Evolutionary conservation across 2,888 invertebrate species (phyloP), one percentile per base, ranked within the genome.

Genomic region (Phortica okadai): DNA sequence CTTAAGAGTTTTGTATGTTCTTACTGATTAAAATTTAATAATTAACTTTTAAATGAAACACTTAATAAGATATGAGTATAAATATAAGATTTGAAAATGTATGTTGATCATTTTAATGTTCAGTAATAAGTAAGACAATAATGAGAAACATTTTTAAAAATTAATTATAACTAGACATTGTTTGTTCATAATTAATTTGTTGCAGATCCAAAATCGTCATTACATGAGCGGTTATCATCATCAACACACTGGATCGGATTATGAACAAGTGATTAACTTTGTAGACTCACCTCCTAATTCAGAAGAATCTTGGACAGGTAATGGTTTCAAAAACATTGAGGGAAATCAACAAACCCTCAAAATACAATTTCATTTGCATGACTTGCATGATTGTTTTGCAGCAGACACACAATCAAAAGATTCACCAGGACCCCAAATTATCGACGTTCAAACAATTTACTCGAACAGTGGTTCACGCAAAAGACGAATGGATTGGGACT

Each of bases 401-500:
- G 76, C 79, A 86, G 90, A 90, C 87, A 87, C 83, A 76, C 89
- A 88, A 77, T 90, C 90, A 58, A 90, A 90, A 83, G 89, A 85
- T 73, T 88, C 90, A 69, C 88, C 89, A 76, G 90, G 91, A 81
- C 90, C 91, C 25, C 90, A 90, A 76, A 91, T 91, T 62, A 89
- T 91, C 76, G 91, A 91, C 87, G 91, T 91, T 54, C 90, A 91
- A 81, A 91, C 91, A 50, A 89, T 91, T 82, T 91, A 89, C 80
- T 83, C 89, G 69, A 85, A 86, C 78, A 87, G 88, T 80, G 85
- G 88, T 76, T 88, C 90, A 80, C 91, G 91, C 82, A 92, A 92
- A 86, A 91, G 92, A 87, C 92, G 91, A 90, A 91, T 91, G 91
- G 92, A 92, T 90, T 92, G 92, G 92, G 91, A 91, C 82, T 87